phyloP scores from a whole-genome alignment of 1,140 invertebrate genomes.

The Saccostrea cuccullata region DNA sequence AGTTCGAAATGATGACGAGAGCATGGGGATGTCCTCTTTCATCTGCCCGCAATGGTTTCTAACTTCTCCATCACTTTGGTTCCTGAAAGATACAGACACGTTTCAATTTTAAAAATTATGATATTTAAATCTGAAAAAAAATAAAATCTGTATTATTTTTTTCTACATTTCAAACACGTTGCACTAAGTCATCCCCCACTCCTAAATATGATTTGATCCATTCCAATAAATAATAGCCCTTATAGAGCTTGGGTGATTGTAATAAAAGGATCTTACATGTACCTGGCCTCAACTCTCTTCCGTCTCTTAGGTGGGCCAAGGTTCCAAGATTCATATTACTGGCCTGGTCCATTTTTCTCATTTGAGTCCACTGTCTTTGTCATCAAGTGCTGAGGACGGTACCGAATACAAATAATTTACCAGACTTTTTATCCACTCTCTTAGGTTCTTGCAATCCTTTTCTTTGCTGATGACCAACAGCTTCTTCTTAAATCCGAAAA shows the following conservation, averaged over 20 bases:
- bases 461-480: conserved; percentile 19
- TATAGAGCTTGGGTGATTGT: background rate
- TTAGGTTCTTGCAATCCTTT: conserved; percentile 29
- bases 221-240: background rate
- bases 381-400: conserved; percentile 43
- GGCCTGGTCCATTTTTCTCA: conserved; percentile 49
- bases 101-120: no score
- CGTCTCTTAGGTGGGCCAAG: conserved; percentile 38
- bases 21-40: conserved; percentile 42
- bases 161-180: no score
- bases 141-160: no score
- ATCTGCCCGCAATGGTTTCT: background rate
- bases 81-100: conserved; percentile 21
- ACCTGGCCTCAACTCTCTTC: conserved; percentile 40
- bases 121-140: no score
- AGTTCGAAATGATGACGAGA: conserved; percentile 54
- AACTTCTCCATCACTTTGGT: conserved; percentile 41
- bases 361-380: conserved; percentile 37
- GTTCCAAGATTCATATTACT: conserved; percentile 24
- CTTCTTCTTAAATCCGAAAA: conserved; percentile 25
- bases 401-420: conserved; percentile 57
- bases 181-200: no score
- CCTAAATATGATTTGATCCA: no score
- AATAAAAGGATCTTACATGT: no score
- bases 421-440: conserved; percentile 35